A percentile compares a stretch with the other conserved stretches of the same genome.
These are phyloP conservation scores for Vulpes ferrilata DNA, from an alignment of 2,113 vertebrate genomes.

Conservation along the genomic window DNA sequence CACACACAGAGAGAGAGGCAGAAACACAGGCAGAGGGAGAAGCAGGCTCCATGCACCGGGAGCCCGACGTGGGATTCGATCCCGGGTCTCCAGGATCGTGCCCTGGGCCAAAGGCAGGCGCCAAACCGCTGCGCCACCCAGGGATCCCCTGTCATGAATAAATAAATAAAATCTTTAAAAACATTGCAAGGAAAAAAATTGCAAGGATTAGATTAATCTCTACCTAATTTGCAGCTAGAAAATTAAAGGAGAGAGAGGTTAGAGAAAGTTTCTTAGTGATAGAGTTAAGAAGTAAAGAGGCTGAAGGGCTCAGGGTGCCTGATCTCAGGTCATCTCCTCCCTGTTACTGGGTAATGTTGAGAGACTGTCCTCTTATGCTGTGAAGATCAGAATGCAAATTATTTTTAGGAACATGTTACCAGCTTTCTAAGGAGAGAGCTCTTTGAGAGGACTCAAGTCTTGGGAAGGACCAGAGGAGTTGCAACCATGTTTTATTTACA, in stretches of 20 bases:
- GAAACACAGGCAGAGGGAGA: too few species aligned
- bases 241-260: not conserved
- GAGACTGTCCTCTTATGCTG: not conserved
- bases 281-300: not conserved
- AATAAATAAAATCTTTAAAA: too few species aligned
- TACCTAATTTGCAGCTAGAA: not conserved
- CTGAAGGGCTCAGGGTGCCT: not conserved
- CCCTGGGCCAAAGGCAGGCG: too few species aligned
- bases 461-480: not conserved
- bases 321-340: not conserved
- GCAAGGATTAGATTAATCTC: not conserved
- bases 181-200: not conserved
- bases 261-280: not conserved
- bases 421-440: not conserved
- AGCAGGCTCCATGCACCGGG: too few species aligned
- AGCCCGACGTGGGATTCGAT: too few species aligned
- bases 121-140: too few species aligned
- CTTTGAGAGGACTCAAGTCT: not conserved
- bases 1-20: too few species aligned
- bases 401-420: not conserved
- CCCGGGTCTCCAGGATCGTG: too few species aligned
- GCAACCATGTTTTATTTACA: not conserved
- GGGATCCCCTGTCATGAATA: too few species aligned
- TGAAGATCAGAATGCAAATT: conserved; percentile 1
- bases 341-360: not conserved